phyloP scores from a whole-genome alignment of 2,888 invertebrate species.

The Deilephila elpenor region DNA sequence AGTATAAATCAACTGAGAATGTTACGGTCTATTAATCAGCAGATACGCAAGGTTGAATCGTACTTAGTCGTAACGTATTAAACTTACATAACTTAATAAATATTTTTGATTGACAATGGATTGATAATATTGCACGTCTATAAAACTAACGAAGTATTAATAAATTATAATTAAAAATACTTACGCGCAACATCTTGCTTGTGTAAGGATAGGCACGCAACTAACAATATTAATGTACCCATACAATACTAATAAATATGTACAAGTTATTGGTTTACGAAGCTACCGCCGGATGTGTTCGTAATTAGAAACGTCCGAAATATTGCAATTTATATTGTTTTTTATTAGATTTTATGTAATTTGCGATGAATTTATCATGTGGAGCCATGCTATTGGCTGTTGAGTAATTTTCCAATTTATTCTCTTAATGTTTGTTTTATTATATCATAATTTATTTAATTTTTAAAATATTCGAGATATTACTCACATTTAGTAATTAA shows the following conservation, averaged over 20 bases:
- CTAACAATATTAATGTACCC: slow-evolving; percentile 33
- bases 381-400: slow-evolving; percentile 40
- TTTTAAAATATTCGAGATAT: neutral
- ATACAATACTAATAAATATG: slow-evolving; percentile 27
- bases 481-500: no score
- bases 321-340: slow-evolving; percentile 1
- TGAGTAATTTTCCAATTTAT: neutral
- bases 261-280: neutral
- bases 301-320: slow-evolving; percentile 34
- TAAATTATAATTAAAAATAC: slow-evolving; percentile 33
- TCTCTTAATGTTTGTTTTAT: no score
- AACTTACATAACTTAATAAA: neutral
- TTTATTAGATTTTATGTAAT: slow-evolving; percentile 20
- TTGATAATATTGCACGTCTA: neutral
- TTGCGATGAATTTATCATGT: slow-evolving; percentile 32
- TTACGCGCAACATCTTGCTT: slow-evolving; percentile 54
- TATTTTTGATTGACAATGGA: neutral
- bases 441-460: neutral
- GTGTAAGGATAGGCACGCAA: slow-evolving; percentile 33
- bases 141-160: neutral
- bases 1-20: neutral
- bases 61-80: neutral
- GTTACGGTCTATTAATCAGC: slow-evolving; percentile 5
- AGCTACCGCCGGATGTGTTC: slow-evolving; percentile 36
- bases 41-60: neutral